These are phyloP conservation scores for Diachasma alloeum DNA, from an alignment of 1,140 invertebrate genomes.

Conservation along the genomic window DNA sequence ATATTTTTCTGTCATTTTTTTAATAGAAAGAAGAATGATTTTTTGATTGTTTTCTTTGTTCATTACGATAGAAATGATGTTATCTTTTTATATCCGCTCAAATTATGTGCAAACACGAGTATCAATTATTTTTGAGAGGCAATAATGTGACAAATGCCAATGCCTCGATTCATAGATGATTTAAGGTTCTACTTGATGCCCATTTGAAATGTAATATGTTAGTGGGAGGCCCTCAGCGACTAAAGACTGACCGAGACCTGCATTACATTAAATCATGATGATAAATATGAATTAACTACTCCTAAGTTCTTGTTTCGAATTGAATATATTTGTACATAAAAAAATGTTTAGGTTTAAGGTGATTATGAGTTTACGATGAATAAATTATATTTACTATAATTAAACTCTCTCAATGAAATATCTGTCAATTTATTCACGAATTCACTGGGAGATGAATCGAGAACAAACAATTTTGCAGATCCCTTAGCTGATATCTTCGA, in stretches of 20 bases:
- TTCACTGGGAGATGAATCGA: too few relatives aligned
- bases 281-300: conserved; percentile 17
- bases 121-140: neutral
- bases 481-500: too few relatives aligned
- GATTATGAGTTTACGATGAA: conserved; percentile 54
- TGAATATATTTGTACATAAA: conserved; percentile 63
- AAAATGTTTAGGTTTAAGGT: conserved; percentile 52
- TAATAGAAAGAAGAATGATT: too few relatives aligned
- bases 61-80: neutral
- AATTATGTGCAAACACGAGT: neutral
- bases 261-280: conserved; percentile 56
- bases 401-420: neutral
- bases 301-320: conserved; percentile 53
- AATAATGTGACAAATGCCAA: neutral
- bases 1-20: too few relatives aligned
- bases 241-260: conserved; percentile 64
- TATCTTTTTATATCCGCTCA: neutral
- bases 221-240: conserved; percentile 52
- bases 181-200: conserved; percentile 46
- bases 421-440: too few relatives aligned
- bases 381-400: conserved; percentile 62
- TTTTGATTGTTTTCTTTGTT: neutral
- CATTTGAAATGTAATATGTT: conserved; percentile 2
- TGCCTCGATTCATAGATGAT: conserved; percentile 6
- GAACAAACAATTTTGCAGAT: too few relatives aligned